phyloP scores from a whole-genome alignment of 2,888 invertebrate species.

The Polyommatus icarus region DNA sequence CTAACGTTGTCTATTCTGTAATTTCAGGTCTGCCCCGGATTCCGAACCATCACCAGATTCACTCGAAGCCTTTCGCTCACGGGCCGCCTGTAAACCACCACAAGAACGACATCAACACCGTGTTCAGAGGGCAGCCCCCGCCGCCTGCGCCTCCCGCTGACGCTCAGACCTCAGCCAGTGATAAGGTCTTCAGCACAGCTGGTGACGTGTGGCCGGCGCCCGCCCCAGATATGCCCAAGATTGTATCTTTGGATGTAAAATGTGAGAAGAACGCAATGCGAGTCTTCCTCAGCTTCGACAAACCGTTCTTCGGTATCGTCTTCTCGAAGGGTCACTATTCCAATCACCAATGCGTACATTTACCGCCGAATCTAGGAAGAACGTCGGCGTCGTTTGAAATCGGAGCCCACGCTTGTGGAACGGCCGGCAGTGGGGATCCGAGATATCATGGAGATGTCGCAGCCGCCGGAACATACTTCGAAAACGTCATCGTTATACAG shows the following conservation, averaged over 20 bases:
- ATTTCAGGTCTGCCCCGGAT: conserved; percentile 73
- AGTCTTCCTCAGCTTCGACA: conserved; percentile 95
- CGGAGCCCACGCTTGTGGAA: conserved; percentile 94
- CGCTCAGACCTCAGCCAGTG: conserved; percentile 79
- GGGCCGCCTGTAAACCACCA: conserved; percentile 74
- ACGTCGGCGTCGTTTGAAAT: conserved; percentile 94
- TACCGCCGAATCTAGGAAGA: conserved; percentile 93
- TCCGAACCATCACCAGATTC: conserved; percentile 75
- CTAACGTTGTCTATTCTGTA: conserved; percentile 22
- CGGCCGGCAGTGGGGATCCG: conserved; percentile 94
- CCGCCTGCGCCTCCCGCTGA: conserved; percentile 72
- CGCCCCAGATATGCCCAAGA: conserved; percentile 95
- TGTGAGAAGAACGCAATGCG: conserved; percentile 97
- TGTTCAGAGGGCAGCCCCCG: conserved; percentile 87
- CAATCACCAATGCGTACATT: conserved; percentile 94
- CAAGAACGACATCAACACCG: conserved; percentile 74
- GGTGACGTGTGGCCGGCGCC: conserved; percentile 93
- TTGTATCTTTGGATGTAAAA: conserved; percentile 94
- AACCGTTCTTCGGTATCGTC: conserved; percentile 96
- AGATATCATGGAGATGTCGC: conserved; percentile 94
- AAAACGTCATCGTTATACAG: conserved; percentile 95
- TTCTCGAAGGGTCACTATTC: conserved; percentile 97
- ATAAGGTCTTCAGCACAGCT: conserved; percentile 80
- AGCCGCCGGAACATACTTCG: conserved; percentile 95
- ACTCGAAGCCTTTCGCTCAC: conserved; percentile 71